phyloP scores from a whole-genome alignment of 2,113 vertebrate genomes.

The Athene noctua region DNA sequence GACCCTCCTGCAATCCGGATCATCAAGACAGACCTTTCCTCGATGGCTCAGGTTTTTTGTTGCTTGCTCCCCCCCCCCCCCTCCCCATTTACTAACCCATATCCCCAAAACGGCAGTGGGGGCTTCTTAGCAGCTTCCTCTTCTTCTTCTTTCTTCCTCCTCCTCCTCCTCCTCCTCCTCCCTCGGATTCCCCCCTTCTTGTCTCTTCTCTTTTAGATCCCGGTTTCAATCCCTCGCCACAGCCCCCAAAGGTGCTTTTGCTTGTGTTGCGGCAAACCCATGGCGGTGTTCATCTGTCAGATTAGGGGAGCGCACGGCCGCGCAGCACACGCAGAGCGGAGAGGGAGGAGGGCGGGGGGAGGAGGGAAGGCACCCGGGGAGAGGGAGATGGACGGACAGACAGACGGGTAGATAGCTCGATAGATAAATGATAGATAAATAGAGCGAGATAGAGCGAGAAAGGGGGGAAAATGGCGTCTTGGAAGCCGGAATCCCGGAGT shows the following conservation, averaged over 20 bases:
- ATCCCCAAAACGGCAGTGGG: slow-evolving; percentile 34
- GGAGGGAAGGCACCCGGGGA: slow-evolving; percentile 42
- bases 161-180: background rate
- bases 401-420: slow-evolving; percentile 28
- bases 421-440: slow-evolving; percentile 52
- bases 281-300: slow-evolving; percentile 76
- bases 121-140: background rate
- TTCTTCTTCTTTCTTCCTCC: background rate
- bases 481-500: slow-evolving; percentile 71
- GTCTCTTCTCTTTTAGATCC: slow-evolving; percentile 61
- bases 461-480: slow-evolving; percentile 72
- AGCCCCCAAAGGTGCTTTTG: slow-evolving; percentile 68
- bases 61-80: too few relatives aligned
- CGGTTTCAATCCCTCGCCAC: slow-evolving; percentile 51
- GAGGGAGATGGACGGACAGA: slow-evolving; percentile 11
- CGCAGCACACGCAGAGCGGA: slow-evolving; percentile 44
- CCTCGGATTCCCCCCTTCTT: background rate
- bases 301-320: slow-evolving; percentile 58
- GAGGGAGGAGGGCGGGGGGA: slow-evolving; percentile 31
- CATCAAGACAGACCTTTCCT: background rate
- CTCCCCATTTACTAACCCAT: slow-evolving; percentile 63
- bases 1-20: background rate
- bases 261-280: slow-evolving; percentile 72
- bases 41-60: background rate
- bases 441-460: slow-evolving; percentile 39